These are phyloP conservation scores for Rhagologus leucostigma DNA, from an alignment of 2,113 vertebrate species.

Conservation along the genomic window DNA sequence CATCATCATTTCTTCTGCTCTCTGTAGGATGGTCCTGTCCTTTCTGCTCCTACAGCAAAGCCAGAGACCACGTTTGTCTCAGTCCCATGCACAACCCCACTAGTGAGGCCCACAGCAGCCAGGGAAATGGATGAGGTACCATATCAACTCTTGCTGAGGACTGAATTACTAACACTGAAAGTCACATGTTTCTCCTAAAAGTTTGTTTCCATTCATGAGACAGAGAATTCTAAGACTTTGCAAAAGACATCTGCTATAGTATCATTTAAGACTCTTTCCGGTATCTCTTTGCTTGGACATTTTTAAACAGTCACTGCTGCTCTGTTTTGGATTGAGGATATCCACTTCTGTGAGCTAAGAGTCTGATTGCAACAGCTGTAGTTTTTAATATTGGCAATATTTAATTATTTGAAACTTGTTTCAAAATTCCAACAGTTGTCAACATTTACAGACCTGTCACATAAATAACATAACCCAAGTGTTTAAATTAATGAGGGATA, in stretches of 20 bases:
- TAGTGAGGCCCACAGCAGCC: fast-evolving
- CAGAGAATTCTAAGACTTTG: not conserved
- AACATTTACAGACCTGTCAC: not conserved
- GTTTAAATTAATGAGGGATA: not conserved
- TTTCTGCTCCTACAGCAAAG: not conserved
- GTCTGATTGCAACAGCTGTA: not conserved
- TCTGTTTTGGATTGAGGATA: not conserved
- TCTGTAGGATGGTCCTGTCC: fast-evolving
- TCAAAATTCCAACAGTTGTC: not conserved
- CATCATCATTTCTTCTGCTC: fast-evolving
- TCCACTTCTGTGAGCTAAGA: not conserved
- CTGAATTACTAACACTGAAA: not conserved
- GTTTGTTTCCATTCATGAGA: not conserved
- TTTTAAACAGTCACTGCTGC: not conserved
- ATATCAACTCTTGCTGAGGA: not conserved
- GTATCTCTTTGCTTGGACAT: not conserved
- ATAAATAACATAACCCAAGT: not conserved
- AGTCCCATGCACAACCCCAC: fast-evolving
- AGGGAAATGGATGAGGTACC: not conserved
- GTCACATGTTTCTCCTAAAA: not conserved
- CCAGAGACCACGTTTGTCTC: fast-evolving
- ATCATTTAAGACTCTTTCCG: not conserved
- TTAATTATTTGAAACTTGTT: not conserved
- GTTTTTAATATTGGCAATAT: not conserved
- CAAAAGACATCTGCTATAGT: not conserved